Percentiles rank a stretch among this genome's conserved stretches.
Evolutionary conservation across 2,888 invertebrate genomes (phyloP).

Genomic region (Thymelicus acteon): DNA sequence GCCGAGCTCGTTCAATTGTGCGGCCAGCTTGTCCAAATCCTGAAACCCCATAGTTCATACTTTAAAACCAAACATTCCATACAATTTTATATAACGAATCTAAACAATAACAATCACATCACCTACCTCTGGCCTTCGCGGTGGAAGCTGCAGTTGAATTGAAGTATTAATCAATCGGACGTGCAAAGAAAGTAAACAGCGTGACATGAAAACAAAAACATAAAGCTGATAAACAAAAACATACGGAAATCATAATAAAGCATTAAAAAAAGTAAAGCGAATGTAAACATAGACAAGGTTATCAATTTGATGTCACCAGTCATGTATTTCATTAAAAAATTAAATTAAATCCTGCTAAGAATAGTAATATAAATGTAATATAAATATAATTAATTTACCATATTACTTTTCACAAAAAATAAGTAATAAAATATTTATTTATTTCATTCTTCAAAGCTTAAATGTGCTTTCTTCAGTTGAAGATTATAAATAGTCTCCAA

Average conservation of each 20-base stretch:
- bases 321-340: too few relatives aligned
- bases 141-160: conserved; percentile 88
- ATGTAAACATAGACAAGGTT: background rate
- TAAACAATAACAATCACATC: conserved; percentile 36
- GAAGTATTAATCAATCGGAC: conserved; percentile 68
- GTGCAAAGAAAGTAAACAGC: conserved; percentile 82
- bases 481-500: too few relatives aligned
- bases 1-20: conserved; percentile 97
- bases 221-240: conserved; percentile 71
- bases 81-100: background rate
- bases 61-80: background rate
- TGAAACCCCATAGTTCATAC: conserved; percentile 67
- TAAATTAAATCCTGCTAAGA: too few relatives aligned
- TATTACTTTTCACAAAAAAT: too few relatives aligned
- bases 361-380: too few relatives aligned
- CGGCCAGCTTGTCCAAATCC: conserved; percentile 98
- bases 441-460: too few relatives aligned
- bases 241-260: conserved; percentile 17
- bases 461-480: too few relatives aligned
- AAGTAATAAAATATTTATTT: too few relatives aligned
- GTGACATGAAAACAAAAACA: conserved; percentile 81
- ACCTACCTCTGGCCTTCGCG: conserved; percentile 96
- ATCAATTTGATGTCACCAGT: background rate
- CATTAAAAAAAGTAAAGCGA: background rate
- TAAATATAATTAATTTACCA: too few relatives aligned